phyloP scores from a whole-genome alignment of 64 coral and sea anemone genomes.

The Pocillopora verrucosa region DNA sequence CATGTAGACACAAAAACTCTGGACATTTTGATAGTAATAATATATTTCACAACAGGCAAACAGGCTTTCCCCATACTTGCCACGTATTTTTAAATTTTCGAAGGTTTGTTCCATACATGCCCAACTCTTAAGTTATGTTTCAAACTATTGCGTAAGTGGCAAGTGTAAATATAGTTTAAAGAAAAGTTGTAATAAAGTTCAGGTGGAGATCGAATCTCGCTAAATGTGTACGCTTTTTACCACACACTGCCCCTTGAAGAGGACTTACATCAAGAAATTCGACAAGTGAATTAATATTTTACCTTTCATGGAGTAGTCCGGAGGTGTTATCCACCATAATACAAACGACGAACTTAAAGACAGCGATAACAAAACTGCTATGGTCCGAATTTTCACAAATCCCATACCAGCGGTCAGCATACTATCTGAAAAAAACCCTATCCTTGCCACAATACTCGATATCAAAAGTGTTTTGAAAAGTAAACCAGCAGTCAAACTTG shows the following conservation, averaged over 20 bases:
- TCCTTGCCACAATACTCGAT: slow-evolving; percentile 16
- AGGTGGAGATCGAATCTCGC: neutral
- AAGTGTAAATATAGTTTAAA: too few relatives aligned
- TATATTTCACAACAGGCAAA: too few relatives aligned
- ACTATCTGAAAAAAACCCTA: neutral
- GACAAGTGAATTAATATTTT: slow-evolving; percentile 4
- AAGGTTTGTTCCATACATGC: too few relatives aligned
- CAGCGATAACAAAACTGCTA: slow-evolving; percentile 54
- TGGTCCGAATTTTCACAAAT: slow-evolving; percentile 49
- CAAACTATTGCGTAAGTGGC: too few relatives aligned
- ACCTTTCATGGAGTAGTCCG: slow-evolving; percentile 42
- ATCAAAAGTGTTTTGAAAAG: slow-evolving; percentile 17
- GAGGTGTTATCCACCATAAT: slow-evolving; percentile 63
- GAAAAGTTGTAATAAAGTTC: too few relatives aligned
- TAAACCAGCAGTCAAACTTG: slow-evolving; percentile 5
- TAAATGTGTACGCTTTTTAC: neutral
- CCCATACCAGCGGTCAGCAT: slow-evolving; percentile 57
- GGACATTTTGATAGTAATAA: too few relatives aligned
- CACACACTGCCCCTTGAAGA: too few relatives aligned
- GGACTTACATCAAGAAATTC: neutral
- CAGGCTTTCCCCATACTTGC: too few relatives aligned
- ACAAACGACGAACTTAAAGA: slow-evolving; percentile 63
- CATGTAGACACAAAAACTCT: too few relatives aligned
- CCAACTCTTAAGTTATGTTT: too few relatives aligned
- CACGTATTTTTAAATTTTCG: too few relatives aligned